phyloP scores from a whole-genome alignment of 2,113 vertebrate genomes.

The Siniperca knerii region DNA sequence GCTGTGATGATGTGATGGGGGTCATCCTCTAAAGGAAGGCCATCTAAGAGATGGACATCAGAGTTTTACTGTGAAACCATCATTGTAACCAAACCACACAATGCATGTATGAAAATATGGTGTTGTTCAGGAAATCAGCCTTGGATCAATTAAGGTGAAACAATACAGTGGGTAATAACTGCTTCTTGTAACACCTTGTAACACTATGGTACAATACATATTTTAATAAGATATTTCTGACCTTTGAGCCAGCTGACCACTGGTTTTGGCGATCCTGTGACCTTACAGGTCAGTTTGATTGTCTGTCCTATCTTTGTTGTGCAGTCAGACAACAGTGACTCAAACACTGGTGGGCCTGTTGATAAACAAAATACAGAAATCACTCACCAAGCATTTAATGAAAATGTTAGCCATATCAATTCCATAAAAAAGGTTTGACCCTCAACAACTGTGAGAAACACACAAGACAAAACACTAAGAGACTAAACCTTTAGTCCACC shows the following conservation, averaged over 20 bases:
- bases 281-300: constrained; percentile 92
- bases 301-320: constrained; percentile 92
- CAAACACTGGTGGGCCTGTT: constrained; percentile 91
- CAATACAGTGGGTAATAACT: too few species aligned
- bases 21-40: constrained; percentile 90
- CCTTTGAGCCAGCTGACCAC: constrained; percentile 95
- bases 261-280: constrained; percentile 91
- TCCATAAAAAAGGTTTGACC: background rate
- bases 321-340: constrained; percentile 88
- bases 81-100: background rate
- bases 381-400: background rate
- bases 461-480: background rate
- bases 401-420: background rate
- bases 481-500: background rate
- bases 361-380: constrained; percentile 28
- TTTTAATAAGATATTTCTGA: constrained; percentile 57
- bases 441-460: background rate
- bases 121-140: background rate
- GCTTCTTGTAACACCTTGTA: background rate
- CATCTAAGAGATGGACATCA: constrained; percentile 83
- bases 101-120: background rate
- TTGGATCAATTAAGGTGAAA: background rate
- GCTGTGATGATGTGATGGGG: constrained; percentile 92
- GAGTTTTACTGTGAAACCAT: background rate
- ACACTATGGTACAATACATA: background rate